Base-by-base conservation (phyloP, 2,113 vertebrate genomes). In the Rhinichthys klamathensis region DNA sequence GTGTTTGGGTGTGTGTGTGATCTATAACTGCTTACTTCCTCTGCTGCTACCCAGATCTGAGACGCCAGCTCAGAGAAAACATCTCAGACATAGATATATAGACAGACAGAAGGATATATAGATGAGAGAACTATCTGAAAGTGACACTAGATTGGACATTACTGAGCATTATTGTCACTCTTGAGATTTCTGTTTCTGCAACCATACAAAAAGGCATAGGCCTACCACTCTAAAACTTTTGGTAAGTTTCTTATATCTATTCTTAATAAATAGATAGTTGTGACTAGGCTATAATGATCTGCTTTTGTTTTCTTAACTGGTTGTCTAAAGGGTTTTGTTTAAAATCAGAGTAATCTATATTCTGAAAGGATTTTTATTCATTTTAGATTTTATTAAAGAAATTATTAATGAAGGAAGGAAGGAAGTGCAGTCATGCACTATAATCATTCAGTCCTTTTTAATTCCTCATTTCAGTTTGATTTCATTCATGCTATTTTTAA, bases 21-120 rank as follows among this genome's bases (percentile, higher is more conserved):
- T 75, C 18, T 82, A 41, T 27, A 65, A 86, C 54, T 86, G 80
- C 51, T n/a, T 32, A 87, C 85, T 89, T 87, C 88, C 88, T 69
- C 79, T 73, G 51, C 51, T n/a, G 60, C 23, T 41, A 61, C 30
- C 6, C 30, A 60, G 32, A 79, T 5, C 76, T 41, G 76, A 79
- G 21, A n/a, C 21, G 13, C 11, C 5, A 35, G 21, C 21, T 3
- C 23, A 25, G 32, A 38, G 76, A 79, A 79, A 58, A 79, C 76
- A 79, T n/a, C 12, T 79, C 35, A 79, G 12, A 18, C 1, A 54
- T 13, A 23, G 13, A 51, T 6, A 21, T 23, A 41, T 41, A 70
- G 18, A 70, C 21, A 30, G 9, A 67, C 4, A 67, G 61, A 30
- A 5, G 13, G 13, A 51, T 6, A 46, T 12, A 41, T 41, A 70